These are phyloP conservation scores for Bombus difficillimus DNA, from an alignment of 1,140 invertebrate species.

Conservation along the genomic window DNA sequence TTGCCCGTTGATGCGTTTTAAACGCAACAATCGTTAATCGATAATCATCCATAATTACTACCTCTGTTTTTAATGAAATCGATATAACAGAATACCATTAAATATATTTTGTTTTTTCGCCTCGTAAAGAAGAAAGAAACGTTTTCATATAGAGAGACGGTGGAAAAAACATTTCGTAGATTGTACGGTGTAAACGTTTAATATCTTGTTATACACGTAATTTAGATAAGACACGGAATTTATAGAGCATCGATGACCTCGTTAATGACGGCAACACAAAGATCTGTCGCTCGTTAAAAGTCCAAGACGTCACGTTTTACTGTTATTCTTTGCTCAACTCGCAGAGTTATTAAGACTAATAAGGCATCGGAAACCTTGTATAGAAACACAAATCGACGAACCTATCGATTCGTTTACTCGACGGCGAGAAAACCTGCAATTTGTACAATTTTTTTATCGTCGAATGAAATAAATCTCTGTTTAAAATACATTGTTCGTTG, in stretches of 20 bases:
- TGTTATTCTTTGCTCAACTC: neutral
- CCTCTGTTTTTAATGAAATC: neutral
- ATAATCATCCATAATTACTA: constrained; percentile 21
- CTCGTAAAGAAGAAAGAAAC: neutral
- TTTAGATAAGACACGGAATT: constrained; percentile 14
- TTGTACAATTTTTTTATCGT: neutral
- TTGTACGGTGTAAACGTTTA: too few species aligned
- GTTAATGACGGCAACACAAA: neutral
- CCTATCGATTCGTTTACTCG: constrained; percentile 9
- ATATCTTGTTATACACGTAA: constrained; percentile 3
- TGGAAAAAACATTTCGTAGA: neutral
- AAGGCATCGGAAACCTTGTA: neutral
- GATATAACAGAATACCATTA: neutral
- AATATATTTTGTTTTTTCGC: neutral
- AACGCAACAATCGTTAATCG: neutral
- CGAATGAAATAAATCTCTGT: neutral
- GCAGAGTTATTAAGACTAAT: constrained; percentile 1
- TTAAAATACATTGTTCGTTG: neutral
- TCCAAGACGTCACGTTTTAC: neutral
- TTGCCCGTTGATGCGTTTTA: neutral
- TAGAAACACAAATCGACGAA: constrained; percentile 22
- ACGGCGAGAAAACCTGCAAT: constrained; percentile 4
- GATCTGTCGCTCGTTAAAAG: neutral
- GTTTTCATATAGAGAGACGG: too few species aligned
- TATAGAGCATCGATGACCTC: neutral